A percentile compares a stretch with the other conserved stretches of the same genome.
Evolutionary conservation across 2,888 invertebrate genomes (phyloP).

Genomic region (Yponomeuta malinellus): DNA sequence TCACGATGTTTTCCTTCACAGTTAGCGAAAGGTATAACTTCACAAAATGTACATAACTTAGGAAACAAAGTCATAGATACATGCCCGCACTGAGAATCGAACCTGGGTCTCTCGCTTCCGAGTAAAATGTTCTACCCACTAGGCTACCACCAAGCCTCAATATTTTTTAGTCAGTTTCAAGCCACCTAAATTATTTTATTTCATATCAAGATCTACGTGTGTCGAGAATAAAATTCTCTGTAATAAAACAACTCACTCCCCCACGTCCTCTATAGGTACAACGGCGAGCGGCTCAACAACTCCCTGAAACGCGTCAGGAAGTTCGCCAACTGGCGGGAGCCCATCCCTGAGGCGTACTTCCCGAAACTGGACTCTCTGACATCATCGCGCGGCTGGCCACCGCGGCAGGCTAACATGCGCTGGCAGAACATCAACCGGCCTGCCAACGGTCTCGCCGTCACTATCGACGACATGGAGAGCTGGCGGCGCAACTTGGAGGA

Average conservation of each 20-base stretch:
- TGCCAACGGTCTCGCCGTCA: slow-evolving; percentile 75
- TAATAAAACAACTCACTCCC: not conserved
- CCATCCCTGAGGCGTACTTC: slow-evolving; percentile 86
- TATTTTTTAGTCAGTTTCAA: too few relatives aligned
- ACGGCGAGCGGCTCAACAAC: slow-evolving; percentile 85
- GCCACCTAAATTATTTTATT: too few relatives aligned
- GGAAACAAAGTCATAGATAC: too few relatives aligned
- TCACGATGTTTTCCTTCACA: too few relatives aligned
- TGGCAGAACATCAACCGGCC: slow-evolving; percentile 81
- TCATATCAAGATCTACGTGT: too few relatives aligned
- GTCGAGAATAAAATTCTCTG: too few relatives aligned
- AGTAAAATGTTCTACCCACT: too few relatives aligned
- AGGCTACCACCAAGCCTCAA: too few relatives aligned
- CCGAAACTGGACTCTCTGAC: slow-evolving; percentile 85
- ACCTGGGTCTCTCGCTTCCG: too few relatives aligned
- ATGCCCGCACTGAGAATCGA: too few relatives aligned
- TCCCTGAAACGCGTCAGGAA: slow-evolving; percentile 78
- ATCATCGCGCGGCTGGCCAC: slow-evolving; percentile 83
- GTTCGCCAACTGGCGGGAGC: slow-evolving; percentile 80
- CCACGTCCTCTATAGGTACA: slow-evolving; percentile 70
- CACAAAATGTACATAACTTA: too few relatives aligned
- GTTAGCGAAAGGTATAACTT: too few relatives aligned
- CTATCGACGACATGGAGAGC: slow-evolving; percentile 80
- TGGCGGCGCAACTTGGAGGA: slow-evolving; percentile 85
- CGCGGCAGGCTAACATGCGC: slow-evolving; percentile 76